Base-by-base conservation (phyloP, 2,888 invertebrate genomes). In the Lysandra bellargus region DNA sequence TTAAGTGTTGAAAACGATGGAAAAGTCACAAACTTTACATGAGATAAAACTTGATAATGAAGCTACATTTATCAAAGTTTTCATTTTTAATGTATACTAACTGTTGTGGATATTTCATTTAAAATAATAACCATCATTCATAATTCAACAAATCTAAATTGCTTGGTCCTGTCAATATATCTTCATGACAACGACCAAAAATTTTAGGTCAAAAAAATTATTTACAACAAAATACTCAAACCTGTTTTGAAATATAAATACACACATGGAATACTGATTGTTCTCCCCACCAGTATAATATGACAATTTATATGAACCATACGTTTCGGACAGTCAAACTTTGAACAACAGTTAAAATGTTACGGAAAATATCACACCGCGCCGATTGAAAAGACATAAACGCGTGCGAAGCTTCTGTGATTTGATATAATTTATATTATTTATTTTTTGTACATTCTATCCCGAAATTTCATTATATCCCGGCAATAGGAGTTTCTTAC, bases 341-440 rank as follows among this genome's bases (percentile, higher is more conserved):
- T 14, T 33, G 14, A 33, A 1, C 33, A 69, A 69, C 33, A 69
- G 69, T 69, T 33, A 33, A 69, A 69, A 74, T 23, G 74, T 44
- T 44, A 40, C 23, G 12, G 44, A 23, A 44, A 74, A 40, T 74
- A 73, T 4, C 1, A 17, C 23, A 23, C 7, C 44, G 14, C 12
- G 14, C 17, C 49, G 33, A 57, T 76, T 53, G 53, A 76, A 76
- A 76, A 76, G 76, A 76, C 76, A 57, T 76, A 76, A 76, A 76
- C 76, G 76, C 76, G 76, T 53, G 76, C 23, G 57, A 14, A 17
- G 76, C 76, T 53, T 53, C 53, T n/a, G 30, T 23, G 53, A 64
- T 64, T 33, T n/a, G 2, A 30, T 64, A 49, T 2, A 49, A 12
- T 6, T 7, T 2, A 49, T 44, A 6, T 5, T n/a, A 60, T 60